Base-by-base conservation (phyloP, 2,888 invertebrate species). In the Diarsia dahlii region DNA sequence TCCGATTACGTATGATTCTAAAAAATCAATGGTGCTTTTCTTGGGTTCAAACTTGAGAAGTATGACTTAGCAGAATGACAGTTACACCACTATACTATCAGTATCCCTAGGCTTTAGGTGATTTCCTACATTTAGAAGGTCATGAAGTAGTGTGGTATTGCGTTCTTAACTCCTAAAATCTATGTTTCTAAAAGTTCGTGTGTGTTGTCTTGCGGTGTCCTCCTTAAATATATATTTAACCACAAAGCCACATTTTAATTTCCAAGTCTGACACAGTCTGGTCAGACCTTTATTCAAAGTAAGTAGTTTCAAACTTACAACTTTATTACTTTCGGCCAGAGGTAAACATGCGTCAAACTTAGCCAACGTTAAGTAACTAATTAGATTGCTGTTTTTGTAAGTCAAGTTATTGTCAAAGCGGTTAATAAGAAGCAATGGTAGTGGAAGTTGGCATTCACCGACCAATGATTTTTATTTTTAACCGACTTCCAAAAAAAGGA, bases 231-330 rank as follows among this genome's bases (percentile, higher is more conserved):
- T 9, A 39, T 63, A 81, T 65, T 81, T 62, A 48, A 62, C 74
- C 45, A 68, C 68, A 54, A 69, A 62, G 10, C 52, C 46, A 68
- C 60, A 69, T 68, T 20, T 39, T 48, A 62, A 54, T 68, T 71
- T 23, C 28, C 15, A 65, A 71, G 50, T 67, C 62, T 74, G 34
- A 67, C 20, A 18, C 20, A 71, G 28, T 79, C 15, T 78, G 52
- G 74, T 80, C 63, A 56, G 18, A 10, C 18, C 46, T 73, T 60
- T 68, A 52, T 52, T 79, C 15, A 68, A 60, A 64, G 39, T 39
- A 46, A 52, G 18, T 64, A 67, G 67, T 75, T 80, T 71, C 23
- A 45, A 75, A 71, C 39, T 54, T 58, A 46, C n/a, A 18, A 74
- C 28, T 28, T 60, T 34, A 10, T 28, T 48, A 50, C n/a, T 54